Evolutionary conservation across 2,888 invertebrate genomes (phyloP).

Genomic region (Isoperla grammatica): DNA sequence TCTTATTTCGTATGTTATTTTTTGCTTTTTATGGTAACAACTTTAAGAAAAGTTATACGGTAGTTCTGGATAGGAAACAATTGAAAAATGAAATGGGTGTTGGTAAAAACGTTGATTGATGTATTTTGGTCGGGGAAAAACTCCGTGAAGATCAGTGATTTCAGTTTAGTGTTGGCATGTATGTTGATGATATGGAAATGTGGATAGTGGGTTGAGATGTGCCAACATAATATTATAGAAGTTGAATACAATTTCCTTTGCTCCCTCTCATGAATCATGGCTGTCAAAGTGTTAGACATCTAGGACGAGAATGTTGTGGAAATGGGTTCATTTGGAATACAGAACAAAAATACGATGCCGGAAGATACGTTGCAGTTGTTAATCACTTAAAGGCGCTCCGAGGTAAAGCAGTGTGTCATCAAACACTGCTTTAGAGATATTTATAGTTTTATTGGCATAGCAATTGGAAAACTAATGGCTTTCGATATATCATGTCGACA

Average conservation of each 20-base stretch:
- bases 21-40: no score
- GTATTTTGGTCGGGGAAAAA: constrained; percentile 12
- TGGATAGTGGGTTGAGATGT: constrained; percentile 1
- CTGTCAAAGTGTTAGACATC: constrained; percentile 11
- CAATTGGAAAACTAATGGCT: no score
- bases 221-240: constrained; percentile 17
- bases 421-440: no score
- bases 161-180: constrained; percentile 5
- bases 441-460: no score
- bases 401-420: no score
- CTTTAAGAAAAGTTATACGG: not conserved
- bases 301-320: no score
- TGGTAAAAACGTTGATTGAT: constrained; percentile 14
- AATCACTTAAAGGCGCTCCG: no score
- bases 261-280: constrained; percentile 13
- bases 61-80: constrained; percentile 10
- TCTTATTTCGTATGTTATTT: no score
- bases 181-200: constrained; percentile 17
- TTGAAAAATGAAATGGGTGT: constrained; percentile 15
- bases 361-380: no score
- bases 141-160: constrained; percentile 14
- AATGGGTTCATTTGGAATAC: no score
- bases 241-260: constrained; percentile 15
- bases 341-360: no score
- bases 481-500: no score